Evolutionary conservation across 2,113 vertebrate species (phyloP).

Genomic region (Sturnus vulgaris): DNA sequence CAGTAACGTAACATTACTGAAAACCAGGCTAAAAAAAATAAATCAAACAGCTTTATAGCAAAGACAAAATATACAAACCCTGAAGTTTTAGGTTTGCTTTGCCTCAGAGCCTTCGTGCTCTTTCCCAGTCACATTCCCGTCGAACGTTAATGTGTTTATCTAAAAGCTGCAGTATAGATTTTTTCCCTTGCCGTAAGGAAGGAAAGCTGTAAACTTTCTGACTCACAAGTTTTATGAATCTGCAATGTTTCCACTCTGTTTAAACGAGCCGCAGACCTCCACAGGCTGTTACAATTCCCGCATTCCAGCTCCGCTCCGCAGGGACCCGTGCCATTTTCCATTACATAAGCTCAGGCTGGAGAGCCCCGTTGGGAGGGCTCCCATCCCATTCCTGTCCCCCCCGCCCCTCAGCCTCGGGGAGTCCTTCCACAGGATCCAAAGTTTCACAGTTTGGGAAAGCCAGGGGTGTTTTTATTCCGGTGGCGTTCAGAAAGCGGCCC

Average conservation of each 20-base stretch:
- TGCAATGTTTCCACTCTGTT: constrained; percentile 7
- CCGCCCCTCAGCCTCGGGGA: not conserved
- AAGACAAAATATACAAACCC: not conserved
- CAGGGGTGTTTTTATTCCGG: not conserved
- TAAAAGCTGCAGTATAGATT: not conserved
- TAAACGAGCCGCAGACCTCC: constrained; percentile 33
- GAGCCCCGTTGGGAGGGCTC: not conserved
- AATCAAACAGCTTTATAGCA: not conserved
- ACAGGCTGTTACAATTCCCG: not conserved
- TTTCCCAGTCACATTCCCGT: not conserved
- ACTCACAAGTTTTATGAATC: constrained; percentile 13
- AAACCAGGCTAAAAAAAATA: not conserved
- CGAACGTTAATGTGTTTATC: not conserved
- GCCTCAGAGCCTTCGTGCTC: not conserved
- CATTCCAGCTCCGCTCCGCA: not conserved
- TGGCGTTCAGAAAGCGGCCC: rapidly evolving
- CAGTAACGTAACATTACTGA: not conserved
- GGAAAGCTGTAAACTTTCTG: constrained; percentile 27
- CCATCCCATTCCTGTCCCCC: not conserved
- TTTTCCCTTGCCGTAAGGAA: not conserved
- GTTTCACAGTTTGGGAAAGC: not conserved
- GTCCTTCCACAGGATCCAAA: not conserved
- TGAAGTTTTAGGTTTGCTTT: not conserved
- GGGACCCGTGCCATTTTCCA: constrained; percentile 49
- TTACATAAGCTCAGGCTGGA: constrained; percentile 9